Percentiles rank a stretch among this genome's conserved stretches.
Evolutionary conservation across 2,797 vertebrate species (phyloP).

Genomic region (Syndactyla subalaris): DNA sequence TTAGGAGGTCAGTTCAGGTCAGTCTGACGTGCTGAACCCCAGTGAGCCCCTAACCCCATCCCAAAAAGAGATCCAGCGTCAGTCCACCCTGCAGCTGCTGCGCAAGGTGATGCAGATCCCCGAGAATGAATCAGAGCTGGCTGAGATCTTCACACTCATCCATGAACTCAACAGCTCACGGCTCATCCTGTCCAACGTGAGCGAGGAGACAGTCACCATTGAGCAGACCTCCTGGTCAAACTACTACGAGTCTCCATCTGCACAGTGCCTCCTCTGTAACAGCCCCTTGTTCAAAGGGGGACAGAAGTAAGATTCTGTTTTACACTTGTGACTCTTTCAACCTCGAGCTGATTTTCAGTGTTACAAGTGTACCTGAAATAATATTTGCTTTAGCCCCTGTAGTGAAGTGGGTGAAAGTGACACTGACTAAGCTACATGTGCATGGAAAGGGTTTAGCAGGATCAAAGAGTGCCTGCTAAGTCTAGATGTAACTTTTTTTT

Average conservation of each 20-base stretch:
- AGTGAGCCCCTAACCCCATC: constrained; percentile 80
- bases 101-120: constrained; percentile 90
- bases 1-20: constrained; percentile 70
- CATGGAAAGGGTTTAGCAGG: background rate
- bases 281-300: constrained; percentile 91
- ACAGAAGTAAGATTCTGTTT: constrained; percentile 84
- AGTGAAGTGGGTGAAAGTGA: background rate
- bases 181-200: constrained; percentile 84
- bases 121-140: constrained; percentile 90
- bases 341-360: background rate
- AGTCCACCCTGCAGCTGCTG: constrained; percentile 90
- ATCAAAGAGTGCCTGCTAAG: background rate
- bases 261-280: constrained; percentile 90
- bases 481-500: background rate
- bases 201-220: constrained; percentile 84
- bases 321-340: constrained; percentile 3
- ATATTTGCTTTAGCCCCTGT: background rate
- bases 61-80: constrained; percentile 90
- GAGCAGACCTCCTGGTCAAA: constrained; percentile 92
- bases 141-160: constrained; percentile 88
- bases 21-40: constrained; percentile 77
- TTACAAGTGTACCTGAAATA: background rate
- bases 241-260: constrained; percentile 90
- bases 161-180: constrained; percentile 91
- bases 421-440: background rate